Base-by-base conservation (phyloP, 30 jellyfish, hydroid and myxozoan species). In the Nemopilema nomurai region DNA sequence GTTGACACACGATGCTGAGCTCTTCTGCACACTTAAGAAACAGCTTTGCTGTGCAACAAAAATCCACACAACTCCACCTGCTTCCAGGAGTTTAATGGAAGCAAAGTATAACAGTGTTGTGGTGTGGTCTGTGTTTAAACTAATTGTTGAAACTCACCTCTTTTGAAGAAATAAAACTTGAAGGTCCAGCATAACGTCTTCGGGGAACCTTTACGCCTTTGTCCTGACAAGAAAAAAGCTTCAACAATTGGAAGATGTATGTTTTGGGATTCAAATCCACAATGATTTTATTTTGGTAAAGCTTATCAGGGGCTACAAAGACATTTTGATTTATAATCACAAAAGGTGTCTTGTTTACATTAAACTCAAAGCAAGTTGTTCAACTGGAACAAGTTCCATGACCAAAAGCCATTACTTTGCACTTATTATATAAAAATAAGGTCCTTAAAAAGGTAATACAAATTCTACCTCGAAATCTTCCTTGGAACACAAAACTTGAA, bases 201-300 rank as follows among this genome's bases (percentile, higher is more conserved):
- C 97, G 68, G 33, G 99, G 99, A 24, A 95, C 92, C 50, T 97
- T 69, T 17, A 95, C 92, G 3, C 99, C 97, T 72, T 82, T 80
- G 67, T 90, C 95, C 99, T 95, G 31, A 21, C 66, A 74, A 65
- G 53, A 70, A 33, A 82, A 69, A 49, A 16, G 57, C 28, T 20
- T 7, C 41, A 3, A 17, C 50, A 4, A 18, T 1, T 1, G 8
- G 13, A 18, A 69, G 9, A 41, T 13, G 13, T 3, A 6, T 6
- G 13, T 41, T 41, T 3, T 6, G 57, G 13, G 13, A 41, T 41
- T 41, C 9, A 41, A 41, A 13, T 6, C 57, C 6, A 41, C 57
- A 41, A 13, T 3, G 13, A 41, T 3, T 41, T 41, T 41, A 41
- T 41, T 41, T 41, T 3, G 6, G 13, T 13, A 41, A 3, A 3